Evolutionary conservation across 1,140 invertebrate genomes (phyloP).

Genomic region (Drosophila eugracilis): DNA sequence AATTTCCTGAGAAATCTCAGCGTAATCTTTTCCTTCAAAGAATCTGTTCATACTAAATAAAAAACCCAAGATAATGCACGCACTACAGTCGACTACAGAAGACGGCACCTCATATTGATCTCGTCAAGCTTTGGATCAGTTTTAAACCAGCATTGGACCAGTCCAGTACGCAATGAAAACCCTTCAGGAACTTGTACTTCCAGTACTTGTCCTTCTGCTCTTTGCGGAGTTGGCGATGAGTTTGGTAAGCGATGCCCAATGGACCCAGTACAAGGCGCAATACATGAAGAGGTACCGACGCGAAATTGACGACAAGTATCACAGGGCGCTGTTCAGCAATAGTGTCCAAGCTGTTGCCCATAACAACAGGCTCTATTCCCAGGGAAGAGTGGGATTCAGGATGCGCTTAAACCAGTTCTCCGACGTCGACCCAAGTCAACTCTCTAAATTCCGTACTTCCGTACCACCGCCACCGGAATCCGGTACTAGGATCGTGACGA

Average conservation of each 20-base stretch:
- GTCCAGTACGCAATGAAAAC: not conserved
- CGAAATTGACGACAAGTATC: not conserved
- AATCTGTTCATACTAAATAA: too few relatives aligned
- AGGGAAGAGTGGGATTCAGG: not conserved
- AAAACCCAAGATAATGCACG: not conserved
- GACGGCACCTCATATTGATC: not conserved
- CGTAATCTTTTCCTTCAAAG: too few relatives aligned
- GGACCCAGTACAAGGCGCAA: not conserved
- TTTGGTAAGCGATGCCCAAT: not conserved
- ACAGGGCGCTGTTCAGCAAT: not conserved
- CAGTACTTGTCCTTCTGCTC: not conserved
- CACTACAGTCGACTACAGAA: too few relatives aligned
- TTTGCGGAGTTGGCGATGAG: not conserved
- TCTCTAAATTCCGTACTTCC: not conserved
- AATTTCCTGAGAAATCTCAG: too few relatives aligned
- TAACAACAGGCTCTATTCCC: not conserved
- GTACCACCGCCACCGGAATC: not conserved
- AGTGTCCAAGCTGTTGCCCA: not conserved
- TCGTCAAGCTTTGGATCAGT: not conserved
- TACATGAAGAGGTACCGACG: not conserved
- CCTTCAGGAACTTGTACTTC: not conserved
- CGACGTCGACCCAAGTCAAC: not conserved
- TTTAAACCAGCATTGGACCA: not conserved
- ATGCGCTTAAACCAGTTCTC: not conserved
- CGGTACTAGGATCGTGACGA: not conserved